Conservation (phyloP, 2,113 vertebrate species). For the Tyrannus savana region DNA sequence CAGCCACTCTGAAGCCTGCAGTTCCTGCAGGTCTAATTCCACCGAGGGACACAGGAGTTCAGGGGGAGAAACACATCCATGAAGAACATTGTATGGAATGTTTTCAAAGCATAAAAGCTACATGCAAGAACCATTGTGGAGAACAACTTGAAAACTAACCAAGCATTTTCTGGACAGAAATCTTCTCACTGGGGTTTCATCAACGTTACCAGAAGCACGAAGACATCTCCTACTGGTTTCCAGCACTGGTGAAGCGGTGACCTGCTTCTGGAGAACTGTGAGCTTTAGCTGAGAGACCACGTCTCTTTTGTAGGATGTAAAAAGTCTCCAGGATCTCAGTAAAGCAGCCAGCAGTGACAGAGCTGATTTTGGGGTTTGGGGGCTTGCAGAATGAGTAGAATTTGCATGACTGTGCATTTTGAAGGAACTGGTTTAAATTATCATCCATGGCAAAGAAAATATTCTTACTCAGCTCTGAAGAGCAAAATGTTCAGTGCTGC, state of each 20-base stretch:
- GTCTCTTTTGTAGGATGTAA: background rate
- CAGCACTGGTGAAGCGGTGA: background rate
- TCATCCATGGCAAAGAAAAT: background rate
- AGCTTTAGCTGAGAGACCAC: background rate
- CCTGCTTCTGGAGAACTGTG: background rate
- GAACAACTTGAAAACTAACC: background rate
- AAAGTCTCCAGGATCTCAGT: background rate
- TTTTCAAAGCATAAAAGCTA: background rate
- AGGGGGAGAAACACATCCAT: background rate
- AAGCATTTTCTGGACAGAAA: background rate
- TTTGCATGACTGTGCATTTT: background rate
- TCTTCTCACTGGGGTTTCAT: background rate
- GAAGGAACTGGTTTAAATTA: background rate
- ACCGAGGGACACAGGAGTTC: background rate
- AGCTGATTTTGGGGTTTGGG: background rate
- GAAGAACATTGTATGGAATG: background rate
- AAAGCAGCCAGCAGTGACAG: background rate
- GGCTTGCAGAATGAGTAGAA: background rate
- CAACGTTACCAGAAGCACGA: background rate
- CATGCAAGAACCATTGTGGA: background rate
- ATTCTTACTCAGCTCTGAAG: background rate
- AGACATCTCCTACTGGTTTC: background rate
- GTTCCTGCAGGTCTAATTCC: background rate
- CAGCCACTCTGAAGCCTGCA: background rate
- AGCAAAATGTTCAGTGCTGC: background rate